Percentiles rank a stretch among this genome's conserved stretches.
phyloP scores from a whole-genome alignment of 1,140 invertebrate species.

The Laupala kohalensis region DNA sequence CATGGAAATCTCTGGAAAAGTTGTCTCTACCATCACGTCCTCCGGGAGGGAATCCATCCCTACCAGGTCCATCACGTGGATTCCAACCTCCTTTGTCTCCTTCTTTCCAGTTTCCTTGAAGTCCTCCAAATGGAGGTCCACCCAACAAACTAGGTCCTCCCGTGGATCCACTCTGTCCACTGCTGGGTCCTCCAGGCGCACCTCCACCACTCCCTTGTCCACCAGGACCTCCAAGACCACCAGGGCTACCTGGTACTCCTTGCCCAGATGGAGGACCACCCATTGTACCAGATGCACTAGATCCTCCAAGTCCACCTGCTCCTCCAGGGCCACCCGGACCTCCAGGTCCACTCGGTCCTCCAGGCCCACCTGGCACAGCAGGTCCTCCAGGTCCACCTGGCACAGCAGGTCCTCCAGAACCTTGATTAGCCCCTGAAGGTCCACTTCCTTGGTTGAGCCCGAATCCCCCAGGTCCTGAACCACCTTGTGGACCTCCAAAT shows the following conservation, averaged over 20 bases:
- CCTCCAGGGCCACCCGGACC: neutral
- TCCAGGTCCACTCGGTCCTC: slow-evolving; percentile 3
- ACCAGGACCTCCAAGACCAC: slow-evolving; percentile 17
- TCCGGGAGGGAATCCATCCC: neutral
- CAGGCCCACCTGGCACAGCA: slow-evolving; percentile 19
- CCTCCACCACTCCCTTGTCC: slow-evolving; percentile 20
- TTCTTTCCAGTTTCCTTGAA: neutral
- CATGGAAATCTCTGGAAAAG: neutral
- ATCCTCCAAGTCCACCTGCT: neutral
- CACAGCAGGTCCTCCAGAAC: slow-evolving; percentile 9
- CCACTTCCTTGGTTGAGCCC: neutral
- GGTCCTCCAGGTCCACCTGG: slow-evolving; percentile 20
- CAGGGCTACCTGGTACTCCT: neutral
- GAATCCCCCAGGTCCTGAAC: neutral
- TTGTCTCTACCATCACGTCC: neutral
- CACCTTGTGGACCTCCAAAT: neutral
- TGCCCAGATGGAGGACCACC: neutral
- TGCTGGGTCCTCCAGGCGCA: slow-evolving; percentile 17
- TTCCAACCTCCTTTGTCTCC: neutral
- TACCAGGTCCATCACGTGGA: slow-evolving; percentile 1
- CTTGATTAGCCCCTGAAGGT: neutral
- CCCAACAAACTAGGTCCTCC: neutral
- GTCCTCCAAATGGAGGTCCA: neutral
- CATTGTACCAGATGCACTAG: neutral
- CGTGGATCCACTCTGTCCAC: no score